Percentiles rank a stretch among this genome's conserved stretches.
These are phyloP conservation scores for Martes martes DNA, from an alignment of 2,113 vertebrate genomes.

Conservation along the genomic window DNA sequence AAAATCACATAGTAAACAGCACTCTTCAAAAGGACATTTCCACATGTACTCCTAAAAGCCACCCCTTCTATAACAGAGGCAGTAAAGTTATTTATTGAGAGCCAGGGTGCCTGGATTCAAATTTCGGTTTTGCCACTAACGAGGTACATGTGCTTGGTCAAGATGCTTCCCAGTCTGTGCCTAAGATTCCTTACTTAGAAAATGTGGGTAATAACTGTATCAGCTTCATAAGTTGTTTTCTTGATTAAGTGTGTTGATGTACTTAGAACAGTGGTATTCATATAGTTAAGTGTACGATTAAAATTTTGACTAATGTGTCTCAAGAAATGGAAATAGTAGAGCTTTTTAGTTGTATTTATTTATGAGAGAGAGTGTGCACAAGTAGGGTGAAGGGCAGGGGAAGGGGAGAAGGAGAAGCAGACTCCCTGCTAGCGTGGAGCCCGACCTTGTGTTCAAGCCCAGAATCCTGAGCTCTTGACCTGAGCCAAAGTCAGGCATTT, in stretches of 20 bases:
- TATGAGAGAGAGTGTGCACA: not conserved
- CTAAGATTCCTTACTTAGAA: not conserved
- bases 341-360: not conserved
- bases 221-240: not conserved
- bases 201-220: not conserved
- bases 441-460: not conserved
- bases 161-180: not conserved
- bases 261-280: not conserved
- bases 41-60: not conserved
- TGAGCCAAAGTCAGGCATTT: not conserved
- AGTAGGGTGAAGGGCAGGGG: not conserved
- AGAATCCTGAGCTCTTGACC: not conserved
- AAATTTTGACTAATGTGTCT: slow-evolving; percentile 21
- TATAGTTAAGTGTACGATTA: not conserved
- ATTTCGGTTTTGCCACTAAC: not conserved
- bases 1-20: not conserved
- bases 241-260: not conserved
- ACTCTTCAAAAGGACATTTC: not conserved
- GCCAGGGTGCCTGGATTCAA: not conserved
- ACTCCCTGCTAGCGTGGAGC: not conserved
- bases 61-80: not conserved
- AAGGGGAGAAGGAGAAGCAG: not conserved
- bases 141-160: not conserved
- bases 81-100: slow-evolving; percentile 2
- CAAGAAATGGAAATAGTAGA: not conserved